Base-by-base conservation (phyloP, 2,888 invertebrate genomes). In the Phymatocera aterrima region DNA sequence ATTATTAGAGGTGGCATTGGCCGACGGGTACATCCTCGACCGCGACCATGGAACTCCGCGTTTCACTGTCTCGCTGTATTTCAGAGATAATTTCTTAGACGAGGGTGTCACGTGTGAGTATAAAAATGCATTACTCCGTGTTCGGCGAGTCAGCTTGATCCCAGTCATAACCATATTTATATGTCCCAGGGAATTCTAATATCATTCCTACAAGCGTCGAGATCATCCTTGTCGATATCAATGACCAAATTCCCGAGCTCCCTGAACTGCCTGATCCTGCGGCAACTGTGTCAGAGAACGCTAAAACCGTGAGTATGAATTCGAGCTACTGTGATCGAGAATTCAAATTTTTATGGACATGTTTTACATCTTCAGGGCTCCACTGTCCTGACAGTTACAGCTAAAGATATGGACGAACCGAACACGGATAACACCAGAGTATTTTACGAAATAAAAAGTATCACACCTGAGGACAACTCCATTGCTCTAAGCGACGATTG, bases 161-260 rank as follows among this genome's bases (percentile, higher is more conserved):
- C n/a, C n/a, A 77, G 15, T 70, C 15, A 46, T 40, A 34, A 65
- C 40, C 51, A 12, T n/a, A n/a, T n/a, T n/a, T n/a, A n/a, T 21
- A 77, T 75, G 24, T 65, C 43, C 6, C 28, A 85, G 85, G 81
- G 79, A 80, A 83, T 68, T 79, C 80, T 72, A 88, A 87, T 79
- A 78, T 80, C 64, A 85, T 83, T 40, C 81, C 81, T 24, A 90
- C 90, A 0, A 87, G 89, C 64, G 87, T 94, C 37, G 87, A 87
- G 21, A 91, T 94, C 1, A 89, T 92, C 0, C 88, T 95, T 6
- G 81, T 90, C 34, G 94, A 95, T 84, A 92, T 94, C 1, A 94
- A 95, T 83, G 93, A 94, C 87, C 92, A 94, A 80, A 91, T 91
- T 0, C 94, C 94, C 0, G 88, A 91, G 81, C 84, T 93, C 83